Conservation (phyloP, 2,113 vertebrate species). For the Jaculus jaculus region DNA sequence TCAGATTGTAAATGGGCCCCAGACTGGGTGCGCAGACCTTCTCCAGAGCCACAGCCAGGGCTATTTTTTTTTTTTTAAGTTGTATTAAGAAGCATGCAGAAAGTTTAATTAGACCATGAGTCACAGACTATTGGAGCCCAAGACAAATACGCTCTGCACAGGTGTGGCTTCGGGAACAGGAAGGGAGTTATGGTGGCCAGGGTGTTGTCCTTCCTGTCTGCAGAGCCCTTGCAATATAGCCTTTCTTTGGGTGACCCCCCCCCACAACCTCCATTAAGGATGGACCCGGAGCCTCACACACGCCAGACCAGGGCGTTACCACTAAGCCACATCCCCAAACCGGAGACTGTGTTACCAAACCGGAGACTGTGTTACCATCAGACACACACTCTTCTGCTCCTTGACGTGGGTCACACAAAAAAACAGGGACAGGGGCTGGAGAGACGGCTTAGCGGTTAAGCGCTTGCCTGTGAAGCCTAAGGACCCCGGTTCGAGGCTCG, state of each 20-base stretch:
- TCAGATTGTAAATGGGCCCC: background rate
- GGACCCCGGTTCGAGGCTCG: too few relatives aligned
- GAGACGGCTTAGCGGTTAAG: too few relatives aligned
- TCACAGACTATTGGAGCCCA: conserved; percentile 9
- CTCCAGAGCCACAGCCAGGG: background rate
- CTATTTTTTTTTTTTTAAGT: too few relatives aligned
- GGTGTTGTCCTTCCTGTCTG: background rate
- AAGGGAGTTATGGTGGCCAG: background rate
- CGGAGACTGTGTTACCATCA: background rate
- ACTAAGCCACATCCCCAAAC: background rate
- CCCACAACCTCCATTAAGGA: background rate
- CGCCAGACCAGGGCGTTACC: background rate
- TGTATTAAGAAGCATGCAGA: background rate
- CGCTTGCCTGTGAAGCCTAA: too few relatives aligned
- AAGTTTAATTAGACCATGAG: conserved; percentile 20
- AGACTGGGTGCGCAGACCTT: background rate
- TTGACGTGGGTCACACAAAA: too few relatives aligned
- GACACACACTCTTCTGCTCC: background rate
- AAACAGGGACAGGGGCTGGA: too few relatives aligned
- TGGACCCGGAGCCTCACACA: background rate
- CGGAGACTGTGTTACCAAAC: background rate
- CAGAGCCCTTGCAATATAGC: background rate
- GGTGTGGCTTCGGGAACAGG: background rate
- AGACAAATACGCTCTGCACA: background rate
- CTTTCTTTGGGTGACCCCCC: background rate